These are phyloP conservation scores for Gopherus flavomarginatus DNA, from an alignment of 2,113 vertebrate species.

Conservation along the genomic window DNA sequence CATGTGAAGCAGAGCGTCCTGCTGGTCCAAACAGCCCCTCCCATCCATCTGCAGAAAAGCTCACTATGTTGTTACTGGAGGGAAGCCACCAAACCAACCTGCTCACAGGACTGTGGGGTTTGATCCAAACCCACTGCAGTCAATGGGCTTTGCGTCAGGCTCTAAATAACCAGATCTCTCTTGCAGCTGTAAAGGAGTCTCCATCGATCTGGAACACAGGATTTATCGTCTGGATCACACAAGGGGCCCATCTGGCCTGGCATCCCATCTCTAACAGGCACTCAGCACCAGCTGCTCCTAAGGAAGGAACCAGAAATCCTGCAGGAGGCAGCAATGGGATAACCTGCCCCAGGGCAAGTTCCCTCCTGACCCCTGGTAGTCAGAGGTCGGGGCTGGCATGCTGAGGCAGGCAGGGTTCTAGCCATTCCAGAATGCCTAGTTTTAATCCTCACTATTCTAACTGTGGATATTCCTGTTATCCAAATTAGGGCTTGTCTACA, in stretches of 20 bases:
- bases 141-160: background rate
- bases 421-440: background rate
- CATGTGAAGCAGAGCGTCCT: background rate
- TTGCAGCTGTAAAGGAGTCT: background rate
- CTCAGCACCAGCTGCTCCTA: too few species aligned
- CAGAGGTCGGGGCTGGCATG: background rate
- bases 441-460: background rate
- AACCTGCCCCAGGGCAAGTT: background rate
- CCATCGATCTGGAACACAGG: too few species aligned
- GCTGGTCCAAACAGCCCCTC: background rate
- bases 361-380: background rate
- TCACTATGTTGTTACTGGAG: background rate
- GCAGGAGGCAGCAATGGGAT: background rate
- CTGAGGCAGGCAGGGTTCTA: background rate
- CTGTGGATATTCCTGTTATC: background rate
- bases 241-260: background rate
- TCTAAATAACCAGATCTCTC: background rate
- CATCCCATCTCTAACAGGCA: too few species aligned
- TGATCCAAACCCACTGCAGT: too few species aligned
- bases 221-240: background rate
- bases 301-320: background rate
- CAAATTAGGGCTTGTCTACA: background rate
- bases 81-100: background rate
- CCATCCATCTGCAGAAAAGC: background rate
- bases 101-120: background rate